A percentile compares a stretch with the other conserved stretches of the same genome.
Conservation (phyloP, 2,113 vertebrate species). For the Notothenia rossii region DNA sequence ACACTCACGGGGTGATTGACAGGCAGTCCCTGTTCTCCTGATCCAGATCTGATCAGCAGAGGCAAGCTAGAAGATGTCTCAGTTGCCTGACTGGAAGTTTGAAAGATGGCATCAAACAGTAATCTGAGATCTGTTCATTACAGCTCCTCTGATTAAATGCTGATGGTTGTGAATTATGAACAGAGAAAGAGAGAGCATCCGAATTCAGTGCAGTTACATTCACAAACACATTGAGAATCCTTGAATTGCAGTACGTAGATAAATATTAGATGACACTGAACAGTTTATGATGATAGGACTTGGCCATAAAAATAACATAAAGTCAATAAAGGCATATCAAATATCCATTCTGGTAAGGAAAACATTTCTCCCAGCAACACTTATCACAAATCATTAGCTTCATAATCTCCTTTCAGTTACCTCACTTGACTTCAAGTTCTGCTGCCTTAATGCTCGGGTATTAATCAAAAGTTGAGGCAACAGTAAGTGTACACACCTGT, state of each 20-base stretch:
- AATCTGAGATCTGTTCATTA: conserved; percentile 71
- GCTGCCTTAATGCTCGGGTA: too few species aligned
- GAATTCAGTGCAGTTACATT: conserved; percentile 23
- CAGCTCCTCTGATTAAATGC: conserved; percentile 62
- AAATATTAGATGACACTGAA: conserved; percentile 6
- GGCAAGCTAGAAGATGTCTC: conserved; percentile 61
- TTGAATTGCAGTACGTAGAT: conserved; percentile 12
- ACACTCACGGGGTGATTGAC: conserved; percentile 47
- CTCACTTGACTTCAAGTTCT: neutral
- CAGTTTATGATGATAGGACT: neutral
- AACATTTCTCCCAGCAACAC: neutral
- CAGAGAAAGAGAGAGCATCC: conserved; percentile 5
- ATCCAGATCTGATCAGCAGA: conserved; percentile 65
- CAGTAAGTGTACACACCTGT: neutral
- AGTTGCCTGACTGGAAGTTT: conserved; percentile 63
- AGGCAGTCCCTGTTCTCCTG: conserved; percentile 50
- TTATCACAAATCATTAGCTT: neutral
- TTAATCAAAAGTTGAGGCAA: neutral
- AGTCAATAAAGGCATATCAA: neutral
- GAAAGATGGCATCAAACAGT: conserved; percentile 57
- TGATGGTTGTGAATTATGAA: conserved; percentile 57
- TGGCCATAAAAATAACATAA: neutral
- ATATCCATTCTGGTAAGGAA: neutral
- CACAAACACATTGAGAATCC: conserved; percentile 9
- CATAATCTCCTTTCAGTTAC: neutral